Evolutionary conservation across 1,140 invertebrate genomes (phyloP), one percentile per base, ranked within the genome.

Genomic region (Chymomyza costata): DNA sequence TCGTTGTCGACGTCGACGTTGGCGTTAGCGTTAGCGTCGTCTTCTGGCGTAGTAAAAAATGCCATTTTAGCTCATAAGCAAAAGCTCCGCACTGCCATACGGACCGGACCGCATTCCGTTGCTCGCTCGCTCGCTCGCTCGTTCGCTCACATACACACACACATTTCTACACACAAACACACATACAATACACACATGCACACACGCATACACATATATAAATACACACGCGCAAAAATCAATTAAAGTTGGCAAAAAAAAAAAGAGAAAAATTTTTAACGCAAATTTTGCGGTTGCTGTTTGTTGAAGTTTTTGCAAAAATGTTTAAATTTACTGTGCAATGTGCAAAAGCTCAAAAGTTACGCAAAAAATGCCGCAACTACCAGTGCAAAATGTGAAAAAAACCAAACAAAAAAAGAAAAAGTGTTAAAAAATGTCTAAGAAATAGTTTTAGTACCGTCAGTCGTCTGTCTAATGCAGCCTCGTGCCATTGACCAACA

Each of bases 1-100:
- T 30, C 10, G 6, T 21, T 25, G 21, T 51, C 39, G n/a, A n/a
- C n/a, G n/a, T n/a, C n/a, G n/a, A n/a, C n/a, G n/a, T n/a, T n/a
- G n/a, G n/a, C n/a, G n/a, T n/a, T n/a, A n/a, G n/a, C n/a, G n/a
- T n/a, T n/a, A n/a, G n/a, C n/a, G n/a, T n/a, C n/a, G n/a, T n/a
- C n/a, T n/a, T n/a, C n/a, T n/a, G n/a, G n/a, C n/a, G 52, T 69
- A 62, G 61, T 65, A 65, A 61, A 61, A 54, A 52, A 5, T 7
- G n/a, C 17, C 28, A 34, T 14, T 34, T 18, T 43, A 56, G 46
- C 56, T 63, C 67, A 71, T 58, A 71, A 71, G 74, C 71, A 74
- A 83, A 83, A 83, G 73, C 73, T 83, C 61, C 69, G 68, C 63
- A 66, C 69, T 83, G 73, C 65, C 81, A 81, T 67, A 65, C 73